Evolutionary conservation across 92 coral and sea anemone genomes (phyloP).

Genomic region (Bergia sp.): DNA sequence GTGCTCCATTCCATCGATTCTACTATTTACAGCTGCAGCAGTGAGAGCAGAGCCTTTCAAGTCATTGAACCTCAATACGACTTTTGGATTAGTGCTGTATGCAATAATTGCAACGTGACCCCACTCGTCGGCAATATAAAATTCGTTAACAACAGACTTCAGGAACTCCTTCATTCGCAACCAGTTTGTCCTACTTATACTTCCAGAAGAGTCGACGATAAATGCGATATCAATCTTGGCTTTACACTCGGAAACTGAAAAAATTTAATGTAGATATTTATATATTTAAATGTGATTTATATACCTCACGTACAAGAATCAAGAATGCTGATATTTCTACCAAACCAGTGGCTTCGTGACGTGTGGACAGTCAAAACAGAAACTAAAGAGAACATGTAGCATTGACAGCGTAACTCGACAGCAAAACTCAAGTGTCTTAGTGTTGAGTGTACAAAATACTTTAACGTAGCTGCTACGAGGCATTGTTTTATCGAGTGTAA

Average conservation of each 20-base stretch:
- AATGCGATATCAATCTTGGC: constrained; percentile 37
- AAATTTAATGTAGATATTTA: background rate
- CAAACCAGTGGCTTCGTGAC: no score
- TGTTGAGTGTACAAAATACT: no score
- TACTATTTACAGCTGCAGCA: background rate
- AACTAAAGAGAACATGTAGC: no score
- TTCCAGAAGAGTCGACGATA: constrained; percentile 37
- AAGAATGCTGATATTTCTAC: no score
- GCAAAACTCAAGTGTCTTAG: no score
- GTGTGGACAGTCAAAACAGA: no score
- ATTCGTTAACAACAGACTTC: constrained; percentile 26
- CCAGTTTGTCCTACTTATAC: constrained; percentile 25
- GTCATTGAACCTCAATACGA: constrained; percentile 27
- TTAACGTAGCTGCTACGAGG: no score
- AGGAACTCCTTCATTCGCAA: background rate
- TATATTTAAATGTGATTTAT: no score
- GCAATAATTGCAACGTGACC: constrained; percentile 26
- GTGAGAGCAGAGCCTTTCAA: constrained; percentile 22
- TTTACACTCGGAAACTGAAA: constrained; percentile 30
- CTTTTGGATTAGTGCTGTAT: constrained; percentile 13
- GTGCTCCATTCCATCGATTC: background rate
- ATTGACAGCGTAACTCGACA: no score
- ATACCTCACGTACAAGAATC: no score
- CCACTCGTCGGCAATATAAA: constrained; percentile 15
- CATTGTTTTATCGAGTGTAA: no score